Percentiles rank a stretch among this genome's conserved stretches.
Evolutionary conservation across 2,888 invertebrate genomes (phyloP).

Genomic region (Limnephilus auricula): DNA sequence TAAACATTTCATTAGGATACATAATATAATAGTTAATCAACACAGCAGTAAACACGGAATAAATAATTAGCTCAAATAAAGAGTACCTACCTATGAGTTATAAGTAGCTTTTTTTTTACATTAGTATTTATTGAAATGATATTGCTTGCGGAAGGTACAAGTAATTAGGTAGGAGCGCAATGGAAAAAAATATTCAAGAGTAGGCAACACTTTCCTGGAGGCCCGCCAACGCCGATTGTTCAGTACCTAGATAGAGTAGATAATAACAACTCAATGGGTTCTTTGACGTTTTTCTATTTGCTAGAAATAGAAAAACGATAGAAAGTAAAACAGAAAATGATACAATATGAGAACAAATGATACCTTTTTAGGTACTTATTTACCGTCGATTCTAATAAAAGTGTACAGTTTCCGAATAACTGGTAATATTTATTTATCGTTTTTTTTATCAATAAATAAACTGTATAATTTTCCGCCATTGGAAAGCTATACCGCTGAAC

Average conservation of each 20-base stretch:
- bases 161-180: not conserved
- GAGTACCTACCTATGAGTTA: too few species aligned
- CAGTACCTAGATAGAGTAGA: too few species aligned
- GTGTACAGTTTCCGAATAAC: not conserved
- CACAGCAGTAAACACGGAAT: too few species aligned
- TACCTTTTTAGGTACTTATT: not conserved
- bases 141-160: not conserved
- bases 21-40: too few species aligned
- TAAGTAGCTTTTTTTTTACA: too few species aligned
- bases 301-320: not conserved
- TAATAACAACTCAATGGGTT: not conserved
- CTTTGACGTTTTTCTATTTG: not conserved
- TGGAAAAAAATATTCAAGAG: not conserved
- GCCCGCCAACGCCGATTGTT: conserved; percentile 9
- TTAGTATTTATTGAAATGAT: too few species aligned
- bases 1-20: too few species aligned
- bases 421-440: not conserved
- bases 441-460: not conserved
- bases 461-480: not conserved
- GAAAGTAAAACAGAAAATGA: not conserved
- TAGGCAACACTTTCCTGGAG: not conserved
- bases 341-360: not conserved
- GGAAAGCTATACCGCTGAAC: not conserved
- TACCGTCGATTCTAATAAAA: not conserved
- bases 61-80: too few species aligned